Evolutionary conservation across 2,888 invertebrate genomes (phyloP).

Genomic region (Hypomecis punctinalis): DNA sequence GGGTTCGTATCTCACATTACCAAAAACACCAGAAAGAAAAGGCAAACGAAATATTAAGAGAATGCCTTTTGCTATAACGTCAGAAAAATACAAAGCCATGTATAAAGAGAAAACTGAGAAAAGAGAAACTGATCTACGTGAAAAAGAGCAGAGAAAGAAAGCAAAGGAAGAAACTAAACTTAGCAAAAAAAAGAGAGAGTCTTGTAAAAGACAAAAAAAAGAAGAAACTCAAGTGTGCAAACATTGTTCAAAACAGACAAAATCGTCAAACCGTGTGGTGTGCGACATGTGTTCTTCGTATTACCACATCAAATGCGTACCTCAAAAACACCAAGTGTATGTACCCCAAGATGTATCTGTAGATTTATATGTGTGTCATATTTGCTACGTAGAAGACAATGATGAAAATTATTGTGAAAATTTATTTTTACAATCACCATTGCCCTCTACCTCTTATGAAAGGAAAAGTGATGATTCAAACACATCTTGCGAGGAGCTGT

Average conservation of each 20-base stretch:
- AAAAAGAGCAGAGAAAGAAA: conserved; percentile 20
- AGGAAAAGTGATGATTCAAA: conserved; percentile 13
- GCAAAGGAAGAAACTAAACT: conserved; percentile 16
- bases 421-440: conserved; percentile 5
- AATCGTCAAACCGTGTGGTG: conserved; percentile 25
- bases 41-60: conserved; percentile 23
- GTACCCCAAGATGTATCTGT: conserved; percentile 29
- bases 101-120: conserved; percentile 16
- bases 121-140: conserved; percentile 21
- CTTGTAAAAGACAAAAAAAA: not conserved
- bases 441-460: conserved; percentile 2
- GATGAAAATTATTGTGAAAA: conserved; percentile 2
- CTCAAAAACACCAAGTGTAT: conserved; percentile 25
- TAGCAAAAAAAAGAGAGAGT: conserved; percentile 4
- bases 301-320: conserved; percentile 32
- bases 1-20: conserved; percentile 23
- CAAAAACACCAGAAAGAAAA: conserved; percentile 31
- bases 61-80: conserved; percentile 29
- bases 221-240: conserved; percentile 23
- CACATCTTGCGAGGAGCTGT: conserved; percentile 7
- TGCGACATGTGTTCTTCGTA: conserved; percentile 34
- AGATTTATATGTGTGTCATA: conserved; percentile 28
- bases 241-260: conserved; percentile 29
- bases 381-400: conserved; percentile 20
- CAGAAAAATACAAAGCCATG: conserved; percentile 25